Conservation (phyloP, 2,888 invertebrate genomes). For the Drosophila niveifrons region DNA sequence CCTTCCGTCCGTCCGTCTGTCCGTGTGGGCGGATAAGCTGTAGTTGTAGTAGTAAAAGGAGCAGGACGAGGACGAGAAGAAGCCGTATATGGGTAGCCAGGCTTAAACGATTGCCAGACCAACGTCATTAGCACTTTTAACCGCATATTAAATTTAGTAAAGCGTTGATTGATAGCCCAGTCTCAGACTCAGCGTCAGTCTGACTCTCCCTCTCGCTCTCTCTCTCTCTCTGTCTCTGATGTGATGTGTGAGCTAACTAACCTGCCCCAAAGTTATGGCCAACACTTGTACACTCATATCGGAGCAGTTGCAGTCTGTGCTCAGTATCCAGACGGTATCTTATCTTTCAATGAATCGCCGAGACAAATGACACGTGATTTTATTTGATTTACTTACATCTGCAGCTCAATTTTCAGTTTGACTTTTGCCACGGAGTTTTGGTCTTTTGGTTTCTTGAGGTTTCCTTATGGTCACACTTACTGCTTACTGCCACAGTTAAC, state of each 20-base stretch:
- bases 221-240: too few relatives aligned
- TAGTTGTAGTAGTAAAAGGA: conserved; percentile 19
- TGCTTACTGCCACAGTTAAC: conserved; percentile 38
- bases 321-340: conserved; percentile 46
- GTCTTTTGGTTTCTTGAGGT: conserved; percentile 44
- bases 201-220: neutral
- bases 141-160: conserved; percentile 80
- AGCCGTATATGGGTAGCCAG: conserved; percentile 29
- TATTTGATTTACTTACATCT: conserved; percentile 82
- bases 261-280: conserved; percentile 60
- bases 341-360: conserved; percentile 76
- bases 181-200: conserved; percentile 17
- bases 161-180: conserved; percentile 72
- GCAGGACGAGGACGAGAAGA: conserved; percentile 27
- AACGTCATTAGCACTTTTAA: conserved; percentile 81
- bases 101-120: conserved; percentile 74
- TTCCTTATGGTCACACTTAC: conserved; percentile 68
- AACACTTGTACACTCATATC: conserved; percentile 47
- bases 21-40: conserved; percentile 46
- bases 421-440: conserved; percentile 65
- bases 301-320: conserved; percentile 34
- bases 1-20: conserved; percentile 19
- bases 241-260: conserved; percentile 38
- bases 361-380: conserved; percentile 82
- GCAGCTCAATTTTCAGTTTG: conserved; percentile 79